A percentile compares a stretch with the other conserved stretches of the same genome.
Conservation (phyloP, 2,888 invertebrate genomes). For the Aleiodes alternator region DNA sequence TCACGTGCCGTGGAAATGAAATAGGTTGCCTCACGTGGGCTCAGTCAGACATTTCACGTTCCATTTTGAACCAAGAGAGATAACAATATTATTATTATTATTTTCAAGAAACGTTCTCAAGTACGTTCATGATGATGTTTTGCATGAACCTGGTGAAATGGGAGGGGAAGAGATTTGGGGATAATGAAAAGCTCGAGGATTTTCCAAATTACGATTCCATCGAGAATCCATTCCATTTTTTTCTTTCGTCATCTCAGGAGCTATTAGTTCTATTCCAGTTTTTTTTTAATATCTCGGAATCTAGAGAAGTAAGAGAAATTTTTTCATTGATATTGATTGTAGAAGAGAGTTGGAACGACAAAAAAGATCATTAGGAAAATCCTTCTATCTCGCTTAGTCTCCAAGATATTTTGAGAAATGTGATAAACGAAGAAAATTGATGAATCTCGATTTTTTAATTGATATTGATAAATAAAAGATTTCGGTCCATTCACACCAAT, state of each 20-base stretch:
- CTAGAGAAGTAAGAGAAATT: not conserved
- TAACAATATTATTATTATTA: not conserved
- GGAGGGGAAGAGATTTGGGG: not conserved
- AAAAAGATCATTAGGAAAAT: not conserved
- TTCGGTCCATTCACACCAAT: too few species aligned
- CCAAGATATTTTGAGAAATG: not conserved
- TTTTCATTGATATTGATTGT: not conserved
- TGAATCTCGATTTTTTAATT: too few species aligned
- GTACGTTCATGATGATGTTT: not conserved
- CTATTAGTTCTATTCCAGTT: not conserved
- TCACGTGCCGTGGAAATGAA: conserved; percentile 3
- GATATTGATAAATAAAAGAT: too few species aligned
- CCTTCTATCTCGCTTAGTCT: not conserved
- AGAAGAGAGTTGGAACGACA: not conserved
- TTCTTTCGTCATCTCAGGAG: too few species aligned
- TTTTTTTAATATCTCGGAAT: not conserved
- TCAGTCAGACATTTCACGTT: conserved; percentile 8
- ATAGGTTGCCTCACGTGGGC: not conserved
- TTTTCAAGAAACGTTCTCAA: not conserved
- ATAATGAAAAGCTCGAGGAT: not conserved
- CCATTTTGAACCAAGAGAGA: not conserved
- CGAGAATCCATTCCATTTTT: too few species aligned
- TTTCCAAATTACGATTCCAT: not conserved
- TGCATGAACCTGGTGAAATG: not conserved
- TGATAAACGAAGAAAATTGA: too few species aligned